These are phyloP conservation scores for Pelmatolapia mariae DNA, from an alignment of 2,113 vertebrate species.

Conservation along the genomic window DNA sequence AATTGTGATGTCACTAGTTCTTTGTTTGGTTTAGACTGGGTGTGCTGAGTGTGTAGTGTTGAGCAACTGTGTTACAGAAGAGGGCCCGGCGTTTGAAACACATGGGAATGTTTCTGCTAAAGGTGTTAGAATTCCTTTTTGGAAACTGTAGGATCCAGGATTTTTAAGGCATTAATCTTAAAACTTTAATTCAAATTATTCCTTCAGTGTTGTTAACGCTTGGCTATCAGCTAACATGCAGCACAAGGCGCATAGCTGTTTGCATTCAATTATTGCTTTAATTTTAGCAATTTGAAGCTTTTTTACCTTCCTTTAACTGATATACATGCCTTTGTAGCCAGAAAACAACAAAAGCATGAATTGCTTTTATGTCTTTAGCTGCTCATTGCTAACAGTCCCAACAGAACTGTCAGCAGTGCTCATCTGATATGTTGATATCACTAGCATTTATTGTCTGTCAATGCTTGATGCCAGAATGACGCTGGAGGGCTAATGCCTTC, in stretches of 20 bases:
- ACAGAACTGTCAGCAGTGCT: not conserved
- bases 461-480: slow-evolving; percentile 29
- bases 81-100: not conserved
- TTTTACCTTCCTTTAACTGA: not conserved
- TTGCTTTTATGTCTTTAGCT: not conserved
- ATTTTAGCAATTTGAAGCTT: not conserved
- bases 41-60: not conserved
- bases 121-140: not conserved
- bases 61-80: not conserved
- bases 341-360: not conserved
- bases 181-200: not conserved
- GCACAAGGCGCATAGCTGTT: not conserved
- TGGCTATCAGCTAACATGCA: not conserved
- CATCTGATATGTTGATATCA: slow-evolving; percentile 40
- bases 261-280: not conserved
- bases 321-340: not conserved
- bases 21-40: not conserved
- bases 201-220: not conserved
- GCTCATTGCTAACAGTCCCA: slow-evolving; percentile 2
- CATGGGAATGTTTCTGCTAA: not conserved
- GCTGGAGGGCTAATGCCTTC: slow-evolving; percentile 54
- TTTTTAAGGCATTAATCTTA: not conserved
- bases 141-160: not conserved
- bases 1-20: not conserved
- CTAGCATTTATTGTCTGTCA: slow-evolving; percentile 41